Evolutionary conservation across 1,140 invertebrate species (phyloP).

Genomic region (Fopius arisanus): DNA sequence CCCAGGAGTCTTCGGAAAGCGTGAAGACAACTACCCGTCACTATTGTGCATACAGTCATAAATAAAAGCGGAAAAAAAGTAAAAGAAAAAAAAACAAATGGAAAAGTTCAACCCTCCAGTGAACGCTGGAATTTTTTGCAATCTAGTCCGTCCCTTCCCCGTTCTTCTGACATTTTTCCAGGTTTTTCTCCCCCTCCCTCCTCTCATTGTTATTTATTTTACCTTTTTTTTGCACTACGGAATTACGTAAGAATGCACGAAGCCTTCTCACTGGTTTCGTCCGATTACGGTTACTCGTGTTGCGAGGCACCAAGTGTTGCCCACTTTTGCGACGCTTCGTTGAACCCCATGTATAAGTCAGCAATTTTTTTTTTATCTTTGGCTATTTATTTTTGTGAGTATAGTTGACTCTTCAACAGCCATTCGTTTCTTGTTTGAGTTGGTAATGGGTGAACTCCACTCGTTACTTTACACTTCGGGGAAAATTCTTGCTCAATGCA

Average conservation of each 20-base stretch:
- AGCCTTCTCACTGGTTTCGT: conserved; percentile 34
- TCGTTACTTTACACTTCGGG: conserved; percentile 11
- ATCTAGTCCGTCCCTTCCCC: neutral
- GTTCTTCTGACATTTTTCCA: conserved; percentile 17
- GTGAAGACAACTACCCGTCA: conserved; percentile 47
- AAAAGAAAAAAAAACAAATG: neutral
- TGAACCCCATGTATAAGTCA: conserved; percentile 2
- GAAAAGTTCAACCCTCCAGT: neutral
- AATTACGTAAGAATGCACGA: conserved; percentile 44
- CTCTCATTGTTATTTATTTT: conserved; percentile 33
- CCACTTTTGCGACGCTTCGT: conserved; percentile 29
- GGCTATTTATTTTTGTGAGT: neutral
- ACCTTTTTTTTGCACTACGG: conserved; percentile 28
- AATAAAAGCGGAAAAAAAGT: conserved; percentile 9
- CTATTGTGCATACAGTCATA: conserved; percentile 16
- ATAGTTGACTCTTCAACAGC: conserved; percentile 1
- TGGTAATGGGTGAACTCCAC: conserved; percentile 10
- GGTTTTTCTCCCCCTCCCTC: conserved; percentile 19
- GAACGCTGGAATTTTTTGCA: neutral
- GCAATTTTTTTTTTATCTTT: conserved; percentile 17
- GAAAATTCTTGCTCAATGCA: conserved; percentile 13
- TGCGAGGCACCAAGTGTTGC: conserved; percentile 32
- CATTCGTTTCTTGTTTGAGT: conserved; percentile 1
- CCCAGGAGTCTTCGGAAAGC: conserved; percentile 59
- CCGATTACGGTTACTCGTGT: conserved; percentile 28